Evolutionary conservation across 1,140 invertebrate species (phyloP), one percentile per base, ranked within the genome.

Genomic region (Spodoptera litura): DNA sequence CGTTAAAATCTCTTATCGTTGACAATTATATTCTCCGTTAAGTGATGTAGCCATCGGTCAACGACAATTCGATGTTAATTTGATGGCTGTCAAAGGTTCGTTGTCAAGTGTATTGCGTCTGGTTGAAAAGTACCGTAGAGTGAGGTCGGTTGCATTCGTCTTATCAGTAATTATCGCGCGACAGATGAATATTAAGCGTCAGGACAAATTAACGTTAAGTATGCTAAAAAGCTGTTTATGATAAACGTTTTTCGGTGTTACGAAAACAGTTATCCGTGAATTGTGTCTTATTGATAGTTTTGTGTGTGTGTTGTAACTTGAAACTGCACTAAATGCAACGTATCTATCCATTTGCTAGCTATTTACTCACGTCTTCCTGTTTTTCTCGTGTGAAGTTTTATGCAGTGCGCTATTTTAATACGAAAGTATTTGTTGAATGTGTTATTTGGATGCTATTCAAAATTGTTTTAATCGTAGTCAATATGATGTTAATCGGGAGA

Each of bases 51-150:
- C 83, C 71, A 74, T 79, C 73, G 49, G 44, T 78, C 82, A 85
- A 87, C 89, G 83, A 86, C 90, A 87, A 87, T 84, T 78, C 68
- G 31, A 89, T 89, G 90, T 89, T 92, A 92, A 93, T 92, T 92
- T 86, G 83, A 91, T 83, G 59, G 79, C 87, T 90, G 84, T 88
- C 84, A 85, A 87, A 87, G 78, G 78, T 83, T 68, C 35, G 27
- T 55, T 61, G 31, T 79, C 53, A 44, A 79, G 64, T 80, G 59
- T 12, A 55, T 27, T 61, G 59, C 58, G 20, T 62, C 73, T 74
- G 59, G 38, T 27, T 25, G 11, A 49, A 70, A 53, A 62, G 58
- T 75, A 44, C 73, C 59, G 73, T 75, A 64, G 20, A 51, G 9
- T 52, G 38, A 59, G 73, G 59, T 53, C 64, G 73, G 59, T 52